Base-by-base conservation (phyloP, 1,140 invertebrate genomes). In the Leptonema lineaticorne region DNA sequence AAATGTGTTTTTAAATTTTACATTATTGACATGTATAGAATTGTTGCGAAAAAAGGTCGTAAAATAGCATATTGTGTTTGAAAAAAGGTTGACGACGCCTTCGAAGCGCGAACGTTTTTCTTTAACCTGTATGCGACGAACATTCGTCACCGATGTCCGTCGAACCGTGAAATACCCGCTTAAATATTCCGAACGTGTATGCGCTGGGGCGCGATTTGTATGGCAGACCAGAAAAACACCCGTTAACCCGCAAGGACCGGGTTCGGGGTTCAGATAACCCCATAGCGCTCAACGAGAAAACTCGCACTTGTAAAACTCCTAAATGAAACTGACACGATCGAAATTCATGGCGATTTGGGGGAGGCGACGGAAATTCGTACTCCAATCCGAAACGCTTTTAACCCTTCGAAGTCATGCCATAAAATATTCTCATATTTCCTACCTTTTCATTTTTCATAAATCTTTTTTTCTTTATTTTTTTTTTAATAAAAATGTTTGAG, bases 111-210 rank as follows among this genome's bases (percentile, higher is more conserved):
- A n/a, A n/a, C n/a, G n/a, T 41, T 28, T 27, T 58, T 30, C 26
- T 30, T 58, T 28, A 58, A 58, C 56, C 26, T 58, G 56, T 58
- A 26, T 18, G 59, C 28, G 14, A 5, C 33, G 37, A 37, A 64
- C 70, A 71, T 71, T 71, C 67, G 67, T 71, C 70, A 71, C 66
- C 67, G 56, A 71, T 71, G 53, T 68, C 24, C 70, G 67, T 16
- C 29, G 14, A 56, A 50, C 60, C 63, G 70, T 71, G 67, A 71
- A 71, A 71, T 71, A 65, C 68, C 68, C 70, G 70, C 70, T 69
- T 68, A 69, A 71, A 71, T 71, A 71, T 71, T 71, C 70, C 62
- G 59, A 22, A 28, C 57, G 66, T 68, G 69, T 68, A 41, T 68
- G 24, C 48, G 29, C 26, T 63, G 16, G 58, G 11, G 11, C 16